phyloP scores from a whole-genome alignment of 2,888 invertebrate genomes.

The Pantelozetes paolii region DNA sequence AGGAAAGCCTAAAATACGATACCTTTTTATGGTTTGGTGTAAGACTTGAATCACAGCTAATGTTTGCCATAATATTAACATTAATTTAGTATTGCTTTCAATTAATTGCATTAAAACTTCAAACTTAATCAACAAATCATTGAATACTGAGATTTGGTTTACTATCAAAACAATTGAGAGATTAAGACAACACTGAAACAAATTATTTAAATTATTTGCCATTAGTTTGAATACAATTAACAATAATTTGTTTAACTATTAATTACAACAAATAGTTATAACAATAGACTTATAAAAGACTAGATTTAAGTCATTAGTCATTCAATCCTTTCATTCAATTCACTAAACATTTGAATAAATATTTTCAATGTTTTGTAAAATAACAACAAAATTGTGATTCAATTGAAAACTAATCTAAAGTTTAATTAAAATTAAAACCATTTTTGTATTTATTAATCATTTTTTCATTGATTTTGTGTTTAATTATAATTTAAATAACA shows the following conservation, averaged over 20 bases:
- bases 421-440: background rate
- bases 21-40: conserved; percentile 17
- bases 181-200: background rate
- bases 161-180: background rate
- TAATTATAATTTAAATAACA: no score
- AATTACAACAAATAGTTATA: background rate
- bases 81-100: conserved; percentile 19
- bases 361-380: no score
- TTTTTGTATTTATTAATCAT: no score
- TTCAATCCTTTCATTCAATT: no score
- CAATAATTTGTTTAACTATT: no score
- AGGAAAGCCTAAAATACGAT: no score
- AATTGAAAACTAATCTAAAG: no score
- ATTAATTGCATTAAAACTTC: conserved; percentile 27
- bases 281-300: no score
- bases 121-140: background rate
- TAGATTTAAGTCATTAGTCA: no score
- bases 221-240: background rate
- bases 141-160: background rate
- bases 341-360: no score
- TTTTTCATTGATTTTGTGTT: no score
- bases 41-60: conserved; percentile 14
- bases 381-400: no score
- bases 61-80: conserved; percentile 27
- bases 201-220: conserved; percentile 6